A percentile compares a stretch with the other conserved stretches of the same genome.
phyloP scores from a whole-genome alignment of 2,797 vertebrate genomes.

The Carapus acus region DNA sequence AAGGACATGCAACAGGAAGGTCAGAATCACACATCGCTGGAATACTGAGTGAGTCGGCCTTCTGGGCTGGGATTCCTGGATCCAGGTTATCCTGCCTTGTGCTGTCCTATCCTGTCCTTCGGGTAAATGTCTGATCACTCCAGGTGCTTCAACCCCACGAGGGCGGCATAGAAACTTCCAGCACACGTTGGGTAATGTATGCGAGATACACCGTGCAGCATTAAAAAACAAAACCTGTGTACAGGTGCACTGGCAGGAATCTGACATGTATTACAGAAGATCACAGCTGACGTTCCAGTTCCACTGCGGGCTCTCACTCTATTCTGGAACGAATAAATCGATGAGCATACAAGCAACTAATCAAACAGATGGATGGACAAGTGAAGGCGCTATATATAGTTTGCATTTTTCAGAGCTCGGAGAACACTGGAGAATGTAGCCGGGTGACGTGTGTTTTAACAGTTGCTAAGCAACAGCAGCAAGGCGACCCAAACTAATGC shows the following conservation, averaged over 20 bases:
- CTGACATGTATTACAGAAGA: background rate
- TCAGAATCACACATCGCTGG: constrained; percentile 66
- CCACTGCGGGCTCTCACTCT: background rate
- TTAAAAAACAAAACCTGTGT: background rate
- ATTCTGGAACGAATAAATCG: background rate
- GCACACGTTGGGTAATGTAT: background rate
- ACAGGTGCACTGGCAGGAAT: constrained; percentile 2
- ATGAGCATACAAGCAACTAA: background rate
- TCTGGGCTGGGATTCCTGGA: constrained; percentile 51
- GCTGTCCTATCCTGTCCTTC: too few relatives aligned
- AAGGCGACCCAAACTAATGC: background rate
- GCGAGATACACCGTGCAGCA: background rate
- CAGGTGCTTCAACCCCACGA: constrained; percentile 31
- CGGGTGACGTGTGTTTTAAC: background rate
- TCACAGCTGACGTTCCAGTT: background rate
- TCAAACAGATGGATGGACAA: background rate
- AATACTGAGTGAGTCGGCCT: constrained; percentile 64
- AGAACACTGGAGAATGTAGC: too few relatives aligned
- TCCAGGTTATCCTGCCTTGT: constrained; percentile 38
- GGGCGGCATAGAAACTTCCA: constrained; percentile 29
- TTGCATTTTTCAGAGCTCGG: too few relatives aligned
- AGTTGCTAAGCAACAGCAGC: background rate
- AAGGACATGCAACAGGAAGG: constrained; percentile 73
- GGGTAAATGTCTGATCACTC: constrained; percentile 45
- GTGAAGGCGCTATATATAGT: too few relatives aligned